These are phyloP conservation scores for Agriopis aurantiaria DNA, from an alignment of 2,888 invertebrate genomes.

Conservation along the genomic window DNA sequence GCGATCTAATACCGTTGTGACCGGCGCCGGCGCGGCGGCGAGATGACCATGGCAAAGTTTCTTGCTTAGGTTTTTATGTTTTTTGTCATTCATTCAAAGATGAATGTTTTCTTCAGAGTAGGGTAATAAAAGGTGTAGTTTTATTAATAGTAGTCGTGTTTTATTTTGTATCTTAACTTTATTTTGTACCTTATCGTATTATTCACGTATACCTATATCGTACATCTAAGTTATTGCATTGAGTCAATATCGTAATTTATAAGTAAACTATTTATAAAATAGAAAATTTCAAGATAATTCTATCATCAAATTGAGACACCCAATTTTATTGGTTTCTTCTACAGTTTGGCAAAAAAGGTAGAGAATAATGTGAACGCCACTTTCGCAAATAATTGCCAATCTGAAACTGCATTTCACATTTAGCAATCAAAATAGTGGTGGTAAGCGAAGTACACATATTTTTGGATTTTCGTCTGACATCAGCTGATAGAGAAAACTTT, in stretches of 20 bases:
- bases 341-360: background rate
- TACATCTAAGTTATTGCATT: constrained; percentile 22
- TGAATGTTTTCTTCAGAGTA: background rate
- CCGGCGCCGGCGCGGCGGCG: no score
- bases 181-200: constrained; percentile 14
- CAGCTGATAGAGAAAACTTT: no score
- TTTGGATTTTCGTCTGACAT: no score
- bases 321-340: background rate
- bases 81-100: background rate
- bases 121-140: constrained; percentile 8
- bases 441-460: no score
- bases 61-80: no score
- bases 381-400: no score
- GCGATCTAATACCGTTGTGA: no score
- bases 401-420: no score
- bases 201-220: background rate
- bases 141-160: background rate
- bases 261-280: constrained; percentile 5
- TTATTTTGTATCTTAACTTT: constrained; percentile 1
- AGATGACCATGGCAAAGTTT: no score
- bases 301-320: background rate
- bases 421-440: no score
- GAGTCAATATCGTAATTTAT: background rate
- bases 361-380: no score
- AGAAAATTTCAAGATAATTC: background rate